Base-by-base conservation (phyloP, 2,797 vertebrate genomes). In the Leptodactylus fallax region DNA sequence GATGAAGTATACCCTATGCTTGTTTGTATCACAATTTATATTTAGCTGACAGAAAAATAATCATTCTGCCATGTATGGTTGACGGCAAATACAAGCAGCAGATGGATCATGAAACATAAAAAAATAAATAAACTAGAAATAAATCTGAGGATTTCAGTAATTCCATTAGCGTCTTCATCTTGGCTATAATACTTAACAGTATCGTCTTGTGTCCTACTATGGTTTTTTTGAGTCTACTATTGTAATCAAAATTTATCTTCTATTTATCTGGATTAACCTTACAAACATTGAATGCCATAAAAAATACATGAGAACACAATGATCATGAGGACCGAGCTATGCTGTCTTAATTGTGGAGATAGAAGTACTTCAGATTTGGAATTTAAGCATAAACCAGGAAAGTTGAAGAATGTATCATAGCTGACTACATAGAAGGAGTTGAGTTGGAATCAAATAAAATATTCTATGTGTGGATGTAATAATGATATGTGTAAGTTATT, bases 161-260 rank as follows among this genome's bases (percentile, higher is more conserved):
- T 87, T 88, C 87, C 72, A 91, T 85, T 63, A 90, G 86, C 88
- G 76, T 85, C 90, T 85, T 79, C 69, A 55, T 88, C 36, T 85
- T 89, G 67, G 25, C 87, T 90, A 78, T 91, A 85, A 90, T 84
- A 60, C 53, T 90, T 90, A 90, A 63, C 90, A 79, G 71, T 65
- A 58, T 87, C n/a, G 8, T 72, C 45, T 49, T 60, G 65, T 72
- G 51, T 58, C 72, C 76, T 53, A 36, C 69, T 87, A 65, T 21
- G 88, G 14, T 49, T 55, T 71, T 45, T 58, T 74, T 27, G 51
- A 71, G 36, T 56, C 49, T 49, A 63, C 45, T 56, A 85, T 80
- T 85, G 69, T 81, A 63, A 86, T 81, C 56, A 86, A 77, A 89
- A 89, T 82, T 36, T 36, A 36, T 36, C 83, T 86, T 85, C 83